phyloP scores from a whole-genome alignment of 2,888 invertebrate species.

The Blera fallax region DNA sequence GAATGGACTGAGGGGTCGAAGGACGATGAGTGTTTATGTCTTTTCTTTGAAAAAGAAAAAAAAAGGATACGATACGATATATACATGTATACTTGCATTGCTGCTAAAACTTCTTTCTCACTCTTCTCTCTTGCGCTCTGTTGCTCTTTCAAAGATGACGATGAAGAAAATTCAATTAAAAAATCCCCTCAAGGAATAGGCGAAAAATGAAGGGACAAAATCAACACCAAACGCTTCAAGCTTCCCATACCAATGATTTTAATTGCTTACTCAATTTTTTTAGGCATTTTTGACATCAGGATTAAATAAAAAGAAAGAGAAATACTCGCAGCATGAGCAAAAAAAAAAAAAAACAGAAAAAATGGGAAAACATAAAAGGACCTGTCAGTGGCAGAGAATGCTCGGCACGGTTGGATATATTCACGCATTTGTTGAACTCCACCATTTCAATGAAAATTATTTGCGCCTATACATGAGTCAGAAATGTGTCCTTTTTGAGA shows the following conservation, averaged over 20 bases:
- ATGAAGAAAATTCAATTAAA: conserved; percentile 68
- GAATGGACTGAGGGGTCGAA: conserved; percentile 34
- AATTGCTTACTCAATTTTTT: conserved; percentile 66
- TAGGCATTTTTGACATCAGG: conserved; percentile 59
- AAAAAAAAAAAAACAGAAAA: conserved; percentile 11
- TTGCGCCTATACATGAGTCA: conserved; percentile 2
- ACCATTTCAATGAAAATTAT: conserved; percentile 22
- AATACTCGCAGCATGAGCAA: not conserved
- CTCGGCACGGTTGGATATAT: not conserved
- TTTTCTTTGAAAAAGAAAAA: conserved; percentile 65
- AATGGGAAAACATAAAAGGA: conserved; percentile 41
- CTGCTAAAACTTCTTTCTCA: not conserved
- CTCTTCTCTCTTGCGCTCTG: not conserved
- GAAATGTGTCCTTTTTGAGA: conserved; percentile 61
- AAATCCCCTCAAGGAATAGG: conserved; percentile 50
- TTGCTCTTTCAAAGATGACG: not conserved
- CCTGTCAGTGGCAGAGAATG: conserved; percentile 56
- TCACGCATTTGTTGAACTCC: conserved; percentile 28
- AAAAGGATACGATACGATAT: conserved; percentile 44
- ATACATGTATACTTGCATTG: conserved; percentile 22
- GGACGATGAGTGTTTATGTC: conserved; percentile 65
- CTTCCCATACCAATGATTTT: conserved; percentile 21
- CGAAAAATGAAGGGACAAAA: conserved; percentile 37
- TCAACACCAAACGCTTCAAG: conserved; percentile 8
- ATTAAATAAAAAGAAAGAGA: conserved; percentile 27